A percentile compares a stretch with the other conserved stretches of the same genome.
Evolutionary conservation across 2,888 invertebrate species (phyloP).

Genomic region (Acrobasis suavella): DNA sequence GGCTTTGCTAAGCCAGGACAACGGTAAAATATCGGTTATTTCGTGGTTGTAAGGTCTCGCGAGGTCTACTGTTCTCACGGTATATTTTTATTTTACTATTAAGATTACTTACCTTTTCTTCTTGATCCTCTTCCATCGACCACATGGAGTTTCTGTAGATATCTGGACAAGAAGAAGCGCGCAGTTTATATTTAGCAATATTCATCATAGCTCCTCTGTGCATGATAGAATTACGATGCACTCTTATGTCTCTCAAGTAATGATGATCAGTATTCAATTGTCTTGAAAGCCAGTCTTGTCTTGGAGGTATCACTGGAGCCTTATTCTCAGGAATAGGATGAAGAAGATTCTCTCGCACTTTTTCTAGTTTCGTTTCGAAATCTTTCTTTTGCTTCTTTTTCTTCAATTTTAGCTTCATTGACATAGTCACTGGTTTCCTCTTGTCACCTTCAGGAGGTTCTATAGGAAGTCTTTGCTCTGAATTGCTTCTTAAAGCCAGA

Average conservation of each 20-base stretch:
- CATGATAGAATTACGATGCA: slow-evolving; percentile 92
- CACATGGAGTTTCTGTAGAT: slow-evolving; percentile 94
- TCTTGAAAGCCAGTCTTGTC: slow-evolving; percentile 70
- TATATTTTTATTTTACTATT: too few species aligned
- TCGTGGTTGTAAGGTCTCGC: too few species aligned
- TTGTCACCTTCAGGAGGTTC: slow-evolving; percentile 58
- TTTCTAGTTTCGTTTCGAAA: slow-evolving; percentile 68
- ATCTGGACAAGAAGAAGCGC: slow-evolving; percentile 96
- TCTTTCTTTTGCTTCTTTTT: slow-evolving; percentile 64
- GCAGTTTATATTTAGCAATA: slow-evolving; percentile 90
- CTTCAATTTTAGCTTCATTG: slow-evolving; percentile 81
- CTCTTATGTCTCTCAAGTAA: slow-evolving; percentile 86
- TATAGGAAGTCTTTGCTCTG: slow-evolving; percentile 83
- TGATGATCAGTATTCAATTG: slow-evolving; percentile 84
- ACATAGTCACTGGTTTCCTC: slow-evolving; percentile 83
- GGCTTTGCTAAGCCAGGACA: too few species aligned
- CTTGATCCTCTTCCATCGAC: slow-evolving; percentile 88
- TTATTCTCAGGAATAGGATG: slow-evolving; percentile 75
- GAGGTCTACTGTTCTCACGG: too few species aligned
- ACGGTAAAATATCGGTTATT: too few species aligned
- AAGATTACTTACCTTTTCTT: slow-evolving; percentile 73
- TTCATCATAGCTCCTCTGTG: slow-evolving; percentile 94
- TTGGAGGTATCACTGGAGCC: slow-evolving; percentile 53
- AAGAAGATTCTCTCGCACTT: slow-evolving; percentile 64
- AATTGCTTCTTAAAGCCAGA: slow-evolving; percentile 84